phyloP scores from a whole-genome alignment of 2,797 vertebrate species.

The Florisuga fusca region DNA sequence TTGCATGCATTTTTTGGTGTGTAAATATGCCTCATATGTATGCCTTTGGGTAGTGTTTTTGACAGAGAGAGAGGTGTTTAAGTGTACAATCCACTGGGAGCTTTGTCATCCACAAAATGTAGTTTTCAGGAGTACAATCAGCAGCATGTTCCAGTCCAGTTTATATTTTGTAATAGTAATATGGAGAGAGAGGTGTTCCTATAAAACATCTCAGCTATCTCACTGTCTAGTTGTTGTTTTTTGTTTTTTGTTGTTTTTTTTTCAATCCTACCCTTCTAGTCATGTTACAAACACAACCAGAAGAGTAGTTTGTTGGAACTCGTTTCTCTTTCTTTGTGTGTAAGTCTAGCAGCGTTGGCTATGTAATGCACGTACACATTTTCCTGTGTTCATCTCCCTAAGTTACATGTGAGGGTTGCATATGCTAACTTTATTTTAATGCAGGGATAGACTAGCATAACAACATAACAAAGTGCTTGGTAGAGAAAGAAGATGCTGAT shows the following conservation, averaged over 20 bases:
- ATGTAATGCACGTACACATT: accelerated
- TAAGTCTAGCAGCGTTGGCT: not conserved
- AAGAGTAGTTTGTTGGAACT: not conserved
- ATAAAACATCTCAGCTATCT: not conserved
- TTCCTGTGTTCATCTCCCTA: not conserved
- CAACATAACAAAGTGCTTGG: not conserved
- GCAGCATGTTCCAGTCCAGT: not conserved
- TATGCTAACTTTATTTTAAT: not conserved
- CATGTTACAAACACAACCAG: not conserved
- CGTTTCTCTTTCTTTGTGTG: accelerated
- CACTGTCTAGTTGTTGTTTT: not conserved
- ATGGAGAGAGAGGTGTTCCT: not conserved
- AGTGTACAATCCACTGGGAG: not conserved
- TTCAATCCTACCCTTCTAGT: not conserved
- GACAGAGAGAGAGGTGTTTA: not conserved
- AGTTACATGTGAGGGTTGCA: not conserved
- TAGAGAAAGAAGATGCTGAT: not conserved
- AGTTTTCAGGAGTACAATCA: not conserved
- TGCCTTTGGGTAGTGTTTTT: not conserved
- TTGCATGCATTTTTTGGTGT: not conserved
- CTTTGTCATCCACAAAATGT: not conserved
- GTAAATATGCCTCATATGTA: not conserved
- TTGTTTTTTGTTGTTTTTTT: not conserved
- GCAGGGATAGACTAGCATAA: not conserved
- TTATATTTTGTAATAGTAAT: not conserved